Conservation (phyloP, 2,888 invertebrate genomes). For the Eubasilissa splendida region DNA sequence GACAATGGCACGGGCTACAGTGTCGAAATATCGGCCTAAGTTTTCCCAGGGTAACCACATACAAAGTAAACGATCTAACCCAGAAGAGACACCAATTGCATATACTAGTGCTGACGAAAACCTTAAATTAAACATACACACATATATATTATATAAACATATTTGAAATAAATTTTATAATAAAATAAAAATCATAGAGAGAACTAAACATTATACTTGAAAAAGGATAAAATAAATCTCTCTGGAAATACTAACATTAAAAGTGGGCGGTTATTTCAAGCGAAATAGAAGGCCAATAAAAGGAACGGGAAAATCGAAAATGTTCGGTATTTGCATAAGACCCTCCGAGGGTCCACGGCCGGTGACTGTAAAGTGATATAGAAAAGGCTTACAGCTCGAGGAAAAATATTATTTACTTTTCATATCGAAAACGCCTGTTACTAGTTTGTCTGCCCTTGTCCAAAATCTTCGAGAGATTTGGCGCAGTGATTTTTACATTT, state of each 20-base stretch:
- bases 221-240: not conserved
- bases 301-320: constrained; percentile 50
- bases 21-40: too few species aligned
- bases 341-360: constrained; percentile 46
- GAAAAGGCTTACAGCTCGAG: constrained; percentile 45
- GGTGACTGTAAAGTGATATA: constrained; percentile 50
- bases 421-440: constrained; percentile 44
- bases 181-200: too few species aligned
- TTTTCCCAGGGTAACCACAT: too few species aligned
- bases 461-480: not conserved
- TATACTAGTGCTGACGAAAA: too few species aligned
- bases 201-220: not conserved
- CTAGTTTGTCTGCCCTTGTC: constrained; percentile 33
- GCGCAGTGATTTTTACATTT: too few species aligned
- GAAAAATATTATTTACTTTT: constrained; percentile 53
- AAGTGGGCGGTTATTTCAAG: constrained; percentile 28
- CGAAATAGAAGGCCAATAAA: constrained; percentile 36
- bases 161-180: too few species aligned
- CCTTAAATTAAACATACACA: too few species aligned
- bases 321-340: constrained; percentile 53
- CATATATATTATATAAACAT: too few species aligned
- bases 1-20: too few species aligned
- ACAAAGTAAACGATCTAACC: too few species aligned
- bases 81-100: too few species aligned
- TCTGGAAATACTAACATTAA: not conserved